phyloP scores from a whole-genome alignment of 2,113 vertebrate species.

The Rhadina sibilatrix region DNA sequence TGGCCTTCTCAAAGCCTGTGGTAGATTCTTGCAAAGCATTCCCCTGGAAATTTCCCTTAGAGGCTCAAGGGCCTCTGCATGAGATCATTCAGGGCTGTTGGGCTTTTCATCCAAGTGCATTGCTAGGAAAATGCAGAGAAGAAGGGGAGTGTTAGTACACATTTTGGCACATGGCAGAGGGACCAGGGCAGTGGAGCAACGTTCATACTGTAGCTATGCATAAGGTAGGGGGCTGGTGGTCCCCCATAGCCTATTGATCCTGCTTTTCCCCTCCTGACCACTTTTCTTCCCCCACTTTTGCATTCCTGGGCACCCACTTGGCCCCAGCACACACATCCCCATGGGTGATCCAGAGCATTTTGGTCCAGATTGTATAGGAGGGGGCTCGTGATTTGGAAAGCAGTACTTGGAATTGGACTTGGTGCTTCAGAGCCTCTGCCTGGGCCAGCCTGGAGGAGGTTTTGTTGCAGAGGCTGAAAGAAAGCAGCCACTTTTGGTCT shows the following conservation, averaged over 20 bases:
- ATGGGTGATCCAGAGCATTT: background rate
- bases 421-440: background rate
- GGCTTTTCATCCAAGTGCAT: background rate
- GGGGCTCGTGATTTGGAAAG: background rate
- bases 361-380: fast-evolving
- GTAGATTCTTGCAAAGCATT: background rate
- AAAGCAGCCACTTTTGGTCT: background rate
- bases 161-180: fast-evolving
- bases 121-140: background rate
- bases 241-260: background rate
- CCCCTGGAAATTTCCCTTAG: background rate
- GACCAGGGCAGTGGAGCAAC: fast-evolving
- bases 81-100: no score
- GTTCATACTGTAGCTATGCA: fast-evolving
- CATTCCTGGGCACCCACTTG: fast-evolving
- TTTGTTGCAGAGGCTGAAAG: background rate
- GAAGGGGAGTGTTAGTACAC: background rate
- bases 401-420: background rate
- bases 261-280: background rate
- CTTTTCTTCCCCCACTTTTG: background rate
- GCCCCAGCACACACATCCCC: background rate
- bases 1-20: background rate
- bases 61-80: background rate
- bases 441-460: background rate
- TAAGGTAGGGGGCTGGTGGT: background rate